Conservation (phyloP, 2,888 invertebrate genomes). For the Drosophila seclusa region DNA sequence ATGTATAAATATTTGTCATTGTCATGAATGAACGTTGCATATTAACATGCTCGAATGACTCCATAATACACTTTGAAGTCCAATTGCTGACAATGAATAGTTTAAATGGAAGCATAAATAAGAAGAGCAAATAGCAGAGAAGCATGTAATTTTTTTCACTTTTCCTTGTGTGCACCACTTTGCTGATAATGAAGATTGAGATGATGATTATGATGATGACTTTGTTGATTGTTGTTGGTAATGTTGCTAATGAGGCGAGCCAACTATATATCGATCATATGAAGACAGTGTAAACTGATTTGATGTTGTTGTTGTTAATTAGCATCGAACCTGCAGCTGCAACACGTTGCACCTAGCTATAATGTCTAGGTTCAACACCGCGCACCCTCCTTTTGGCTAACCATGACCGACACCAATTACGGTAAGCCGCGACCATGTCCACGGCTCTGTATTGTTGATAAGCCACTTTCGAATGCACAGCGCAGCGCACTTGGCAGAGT, state of each 20-base stretch:
- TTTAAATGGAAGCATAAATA: slow-evolving; percentile 58
- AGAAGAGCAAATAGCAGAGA: slow-evolving; percentile 13
- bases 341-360: slow-evolving; percentile 44
- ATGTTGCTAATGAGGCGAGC: slow-evolving; percentile 63
- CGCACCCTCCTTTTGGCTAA: slow-evolving; percentile 29
- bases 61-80: slow-evolving; percentile 26
- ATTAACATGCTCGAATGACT: slow-evolving; percentile 11
- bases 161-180: slow-evolving; percentile 43
- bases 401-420: slow-evolving; percentile 66
- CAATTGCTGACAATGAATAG: slow-evolving; percentile 74
- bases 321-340: slow-evolving; percentile 67
- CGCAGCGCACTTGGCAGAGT: slow-evolving; percentile 52
- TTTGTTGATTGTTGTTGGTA: slow-evolving; percentile 35
- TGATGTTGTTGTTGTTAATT: slow-evolving; percentile 62
- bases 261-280: slow-evolving; percentile 65
- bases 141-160: slow-evolving; percentile 51
- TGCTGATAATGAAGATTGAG: slow-evolving; percentile 16
- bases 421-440: slow-evolving; percentile 69
- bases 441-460: slow-evolving; percentile 65
- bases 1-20: slow-evolving; percentile 42
- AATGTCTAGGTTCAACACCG: slow-evolving; percentile 13
- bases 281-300: slow-evolving; percentile 39
- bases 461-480: slow-evolving; percentile 61
- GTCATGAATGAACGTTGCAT: slow-evolving; percentile 22
- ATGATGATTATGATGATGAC: slow-evolving; percentile 21